Evolutionary conservation across 2,113 vertebrate species (phyloP), one percentile per base, ranked within the genome.

Genomic region (Trachemys scripta): DNA sequence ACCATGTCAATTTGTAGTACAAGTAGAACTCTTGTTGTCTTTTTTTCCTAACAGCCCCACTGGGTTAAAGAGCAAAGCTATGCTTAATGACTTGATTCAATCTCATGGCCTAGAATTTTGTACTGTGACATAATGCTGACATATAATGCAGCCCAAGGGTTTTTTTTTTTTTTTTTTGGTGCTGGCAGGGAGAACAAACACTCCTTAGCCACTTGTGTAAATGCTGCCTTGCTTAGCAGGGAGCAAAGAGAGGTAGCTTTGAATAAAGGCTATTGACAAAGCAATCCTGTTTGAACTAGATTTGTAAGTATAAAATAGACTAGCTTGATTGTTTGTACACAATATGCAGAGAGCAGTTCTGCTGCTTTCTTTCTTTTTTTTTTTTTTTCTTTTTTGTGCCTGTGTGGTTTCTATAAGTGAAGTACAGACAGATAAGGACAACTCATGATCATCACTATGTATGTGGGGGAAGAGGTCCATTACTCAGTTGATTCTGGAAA

Each of bases 281-380:
- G 87, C 83, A 54, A 47, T 59, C 51, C 83, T 57, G 31, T 12
- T 54, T 49, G 62, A 80, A 31, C 78, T 51, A 82, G 85, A 42
- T 38, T 82, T 88, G 42, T 20, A 83, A 16, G 2, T 3, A 65
- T 57, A 83, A 78, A 86, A 85, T 8, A 62, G 50, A 57, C 53
- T 4, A 80, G 19, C 31, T 6, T 0, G 0, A 19, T 35, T 8
- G 0, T 81, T 56, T 8, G 16, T 53, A 20, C 0, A 0, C 22
- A 2, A 0, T 27, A 0, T 0, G 1, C 10, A 20, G 29, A 19
- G 51, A 7, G 0, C 0, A 45, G 87, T 82, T 65, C 62, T 4
- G 42, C 75, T 78, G 42, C 19, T 19, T 78, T 78, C 10, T 42
- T 24, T 42, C 4, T 42, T 42, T 4, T 42, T 45, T 25, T 12